Base-by-base conservation (phyloP, 2,113 vertebrate genomes). In the Meleagris gallopavo region DNA sequence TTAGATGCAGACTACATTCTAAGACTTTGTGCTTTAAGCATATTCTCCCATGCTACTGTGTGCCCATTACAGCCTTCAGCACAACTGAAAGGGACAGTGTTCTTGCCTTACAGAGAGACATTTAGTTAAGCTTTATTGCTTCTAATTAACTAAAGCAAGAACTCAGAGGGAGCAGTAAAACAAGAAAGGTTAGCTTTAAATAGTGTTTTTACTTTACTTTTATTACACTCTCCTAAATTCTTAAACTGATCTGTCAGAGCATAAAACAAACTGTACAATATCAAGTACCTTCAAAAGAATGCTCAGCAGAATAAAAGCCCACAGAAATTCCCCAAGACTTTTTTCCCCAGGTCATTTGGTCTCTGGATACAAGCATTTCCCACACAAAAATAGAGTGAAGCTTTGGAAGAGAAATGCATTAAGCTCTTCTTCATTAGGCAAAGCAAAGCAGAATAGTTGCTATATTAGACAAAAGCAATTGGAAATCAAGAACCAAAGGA, bases 351-450 rank as follows among this genome's bases (percentile, higher is more conserved):
- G 77, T 93, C 5, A 15, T 36, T 75, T 27, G 7, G 21, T 61
- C 77, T 82, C 75, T 45, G 75, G 66, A 43, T 86, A 1, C 27
- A 69, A 18, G 18, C 69, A 27, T 25, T 20, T 77, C 36, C 38
- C 40, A 36, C 17, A 17, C 9, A 38, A 60, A 48, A 27, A 19
- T 25, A 5, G 4, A 70, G 29, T 0, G 0, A 4, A 30, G 19
- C 27, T 88, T 71, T 6, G 36, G 6, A 30, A 20, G 15, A 70
- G 11, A 90, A 83, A 71, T 1, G 4, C 29, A 7, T 18, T 13
- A 30, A 50, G 38, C 5, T 72, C 19, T 55, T 81, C 83, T 41
- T 38, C 74, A 20, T 43, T 43, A 43, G 2, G 7, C 40, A 55
- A 74, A 40, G 12, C 29, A 40, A 25, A 48, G 48, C 0, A 0